Evolutionary conservation across 2,797 vertebrate species (phyloP).

Genomic region (Schizopygopsis pylzovi): DNA sequence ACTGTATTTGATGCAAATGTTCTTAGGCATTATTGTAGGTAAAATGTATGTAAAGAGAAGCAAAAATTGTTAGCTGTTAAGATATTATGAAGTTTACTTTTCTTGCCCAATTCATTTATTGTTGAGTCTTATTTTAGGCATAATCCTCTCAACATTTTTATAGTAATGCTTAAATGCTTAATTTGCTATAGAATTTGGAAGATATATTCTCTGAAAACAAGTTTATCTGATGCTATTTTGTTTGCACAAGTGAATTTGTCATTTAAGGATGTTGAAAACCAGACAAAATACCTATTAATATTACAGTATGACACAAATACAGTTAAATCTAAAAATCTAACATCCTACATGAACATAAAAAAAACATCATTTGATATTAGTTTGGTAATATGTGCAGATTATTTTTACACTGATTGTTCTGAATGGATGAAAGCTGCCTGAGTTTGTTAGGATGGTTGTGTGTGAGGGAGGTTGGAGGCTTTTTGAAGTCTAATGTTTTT

Average conservation of each 20-base stretch:
- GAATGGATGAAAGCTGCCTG: slow-evolving; percentile 26
- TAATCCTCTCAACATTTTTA: no score
- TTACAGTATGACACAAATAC: neutral
- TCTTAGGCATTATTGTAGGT: neutral
- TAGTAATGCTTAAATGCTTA: neutral
- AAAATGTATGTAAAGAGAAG: neutral
- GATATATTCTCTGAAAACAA: neutral
- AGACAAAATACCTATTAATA: neutral
- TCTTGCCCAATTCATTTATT: neutral
- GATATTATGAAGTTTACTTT: neutral
- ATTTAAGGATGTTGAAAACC: neutral
- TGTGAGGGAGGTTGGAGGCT: slow-evolving; percentile 16
- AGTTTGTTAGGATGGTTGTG: slow-evolving; percentile 12
- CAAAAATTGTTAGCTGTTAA: neutral
- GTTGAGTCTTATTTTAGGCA: neutral
- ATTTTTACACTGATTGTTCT: neutral
- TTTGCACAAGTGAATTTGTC: neutral
- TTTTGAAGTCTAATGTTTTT: slow-evolving; percentile 51
- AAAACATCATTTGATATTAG: neutral
- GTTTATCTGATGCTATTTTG: neutral
- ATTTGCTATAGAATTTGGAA: neutral
- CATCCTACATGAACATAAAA: neutral
- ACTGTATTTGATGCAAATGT: neutral
- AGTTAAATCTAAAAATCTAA: neutral
- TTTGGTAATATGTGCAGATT: neutral